Evolutionary conservation across 2,113 vertebrate genomes (phyloP), one percentile per base, ranked within the genome.

Genomic region (Callaeas wilsoni): DNA sequence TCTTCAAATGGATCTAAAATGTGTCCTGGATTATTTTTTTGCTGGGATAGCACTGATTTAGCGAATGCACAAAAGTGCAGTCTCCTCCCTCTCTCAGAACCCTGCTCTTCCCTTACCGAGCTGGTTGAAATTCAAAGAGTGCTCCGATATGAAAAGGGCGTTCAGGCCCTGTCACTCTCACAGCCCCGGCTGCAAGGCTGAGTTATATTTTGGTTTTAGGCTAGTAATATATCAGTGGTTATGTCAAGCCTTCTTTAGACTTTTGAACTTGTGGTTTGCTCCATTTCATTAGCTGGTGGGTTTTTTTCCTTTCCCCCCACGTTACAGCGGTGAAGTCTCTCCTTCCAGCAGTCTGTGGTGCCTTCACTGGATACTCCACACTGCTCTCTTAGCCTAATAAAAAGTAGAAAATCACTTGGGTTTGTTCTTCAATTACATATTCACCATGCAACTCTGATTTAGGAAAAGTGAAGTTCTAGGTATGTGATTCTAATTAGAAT

Each of bases 141-240:
- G 5, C 77, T 87, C 57, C 13, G 33, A 25, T 35, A 25, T 30
- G 46, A 79, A 94, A 90, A 89, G 62, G 63, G 29, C 74, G 47
- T n/a, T 76, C 84, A 87, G 77, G 37, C 53, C 62, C 89, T 82
- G 74, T 53, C 91, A 60, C 65, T 95, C 74, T n/a, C 59, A 20
- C 52, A 76, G 87, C 59, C 41, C 46, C 0, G 1, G 69, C 55
- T 76, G 82, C 71, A 52, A 46, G 55, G 59, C 68, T 88, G 85
- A 93, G 50, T 76, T 87, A 50, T 49, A 84, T 78, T 96, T 89
- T 63, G 65, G 81, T 79, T 80, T 91, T 64, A 91, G 77, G 84
- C 84, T 46, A 44, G 70, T 21, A 44, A 76, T 91, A 26, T 16
- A 67, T 63, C 90, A 77, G 35, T 44, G 29, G 30, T 77, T 73